Evolutionary conservation across 2,797 vertebrate species (phyloP).

Genomic region (Pipistrellus pipistrellus): DNA sequence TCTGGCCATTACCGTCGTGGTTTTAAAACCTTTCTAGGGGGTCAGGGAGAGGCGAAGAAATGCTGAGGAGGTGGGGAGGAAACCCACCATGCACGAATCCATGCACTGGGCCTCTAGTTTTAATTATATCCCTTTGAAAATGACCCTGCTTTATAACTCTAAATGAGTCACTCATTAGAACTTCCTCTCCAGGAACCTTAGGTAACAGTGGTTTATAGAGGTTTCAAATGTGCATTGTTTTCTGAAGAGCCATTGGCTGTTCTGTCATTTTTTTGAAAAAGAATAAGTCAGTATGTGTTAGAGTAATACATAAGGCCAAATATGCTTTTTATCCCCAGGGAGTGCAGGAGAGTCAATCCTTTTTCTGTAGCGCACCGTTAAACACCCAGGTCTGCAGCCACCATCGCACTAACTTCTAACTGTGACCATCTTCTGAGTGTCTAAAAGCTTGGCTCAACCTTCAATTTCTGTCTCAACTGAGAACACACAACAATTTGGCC

Average conservation of each 20-base stretch:
- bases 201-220: neutral
- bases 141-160: neutral
- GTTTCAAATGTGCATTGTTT: constrained; percentile 10
- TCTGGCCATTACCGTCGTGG: neutral
- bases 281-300: neutral
- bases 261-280: neutral
- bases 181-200: neutral
- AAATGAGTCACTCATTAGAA: neutral
- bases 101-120: too few species aligned
- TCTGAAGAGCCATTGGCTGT: neutral
- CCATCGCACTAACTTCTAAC: neutral
- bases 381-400: neutral
- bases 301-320: neutral
- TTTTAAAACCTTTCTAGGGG: neutral
- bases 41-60: neutral
- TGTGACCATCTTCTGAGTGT: neutral
- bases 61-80: neutral
- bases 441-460: neutral
- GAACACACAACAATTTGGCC: neutral
- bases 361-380: neutral
- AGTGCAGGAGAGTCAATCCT: neutral
- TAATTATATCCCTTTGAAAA: neutral
- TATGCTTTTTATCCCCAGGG: neutral
- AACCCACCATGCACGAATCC: too few species aligned
- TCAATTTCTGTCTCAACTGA: neutral